Base-by-base conservation (phyloP, 1,140 invertebrate genomes). In the Brachionus paranguensis region DNA sequence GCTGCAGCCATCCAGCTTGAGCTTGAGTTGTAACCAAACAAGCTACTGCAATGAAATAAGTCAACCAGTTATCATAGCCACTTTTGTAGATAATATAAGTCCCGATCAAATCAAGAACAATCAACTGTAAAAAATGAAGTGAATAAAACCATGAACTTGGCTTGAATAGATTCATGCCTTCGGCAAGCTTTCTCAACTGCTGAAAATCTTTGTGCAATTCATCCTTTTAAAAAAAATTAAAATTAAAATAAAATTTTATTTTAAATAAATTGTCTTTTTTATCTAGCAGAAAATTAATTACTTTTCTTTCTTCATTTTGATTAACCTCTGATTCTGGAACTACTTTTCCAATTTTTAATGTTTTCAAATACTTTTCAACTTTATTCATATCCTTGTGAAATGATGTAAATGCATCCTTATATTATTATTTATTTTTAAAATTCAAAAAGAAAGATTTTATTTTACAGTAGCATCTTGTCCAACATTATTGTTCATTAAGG, bases 391-490 rank as follows among this genome's bases (percentile, higher is more conserved):
- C 72, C 8, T 76, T 76, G 27, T 76, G 72, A 27, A 76, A 76
- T 14, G 27, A 20, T 17, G 0, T 14, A 47, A 76, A 76, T 10
- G 72, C 72, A 47, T 76, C 72, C 68, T 72, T 41, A 29, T 37
- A 43, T 41, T 1, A 14, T 41, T 6, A 55, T 11, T 10, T 33
- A 33, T 27, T 29, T 29, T 29, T 33, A n/a, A 27, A 29, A 5
- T 37, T 29, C 10, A 68, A 68, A n/a, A 1, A 24, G 24, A 68
- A 37, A 70, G n/a, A n/a, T 45, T 29, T 29, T 33, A 11, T 17
- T 43, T 43, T 41, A 72, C 68, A 76, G 88, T 88, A 14, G 88
- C 88, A 84, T 90, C 88, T 86, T 89, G 86, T 27, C 89, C 89
- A 76, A 87, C 87, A 85, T 86, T 89, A 79, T 88, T 86, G 17